phyloP scores from a whole-genome alignment of 2,797 vertebrate genomes.

The Karalla daura region DNA sequence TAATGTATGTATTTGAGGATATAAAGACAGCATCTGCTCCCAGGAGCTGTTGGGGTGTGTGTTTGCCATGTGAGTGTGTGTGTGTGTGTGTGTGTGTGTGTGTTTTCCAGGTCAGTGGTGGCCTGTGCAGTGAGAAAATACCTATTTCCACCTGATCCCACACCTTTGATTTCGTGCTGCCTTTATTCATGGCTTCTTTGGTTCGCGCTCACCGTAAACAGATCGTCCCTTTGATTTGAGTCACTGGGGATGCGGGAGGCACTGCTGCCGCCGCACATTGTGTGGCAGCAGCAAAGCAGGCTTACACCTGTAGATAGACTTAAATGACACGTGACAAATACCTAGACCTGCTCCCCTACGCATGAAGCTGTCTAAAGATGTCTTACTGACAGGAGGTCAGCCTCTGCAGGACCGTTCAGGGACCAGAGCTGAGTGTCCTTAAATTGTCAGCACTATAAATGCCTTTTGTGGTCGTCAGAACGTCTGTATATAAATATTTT shows the following conservation, averaged over 20 bases:
- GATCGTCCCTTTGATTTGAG: conserved; percentile 53
- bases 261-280: conserved; percentile 14
- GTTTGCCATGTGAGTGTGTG: conserved; percentile 25
- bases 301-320: neutral
- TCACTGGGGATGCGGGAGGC: conserved; percentile 15
- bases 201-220: conserved; percentile 47
- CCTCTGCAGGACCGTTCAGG: neutral
- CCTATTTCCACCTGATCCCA: conserved; percentile 57
- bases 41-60: conserved; percentile 33
- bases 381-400: conserved; percentile 1
- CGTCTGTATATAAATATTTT: conserved; percentile 40
- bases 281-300: neutral
- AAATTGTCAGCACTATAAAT: conserved; percentile 27
- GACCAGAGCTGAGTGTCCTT: neutral
- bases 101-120: conserved; percentile 59
- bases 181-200: conserved; percentile 53
- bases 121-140: conserved; percentile 51
- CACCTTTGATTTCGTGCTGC: conserved; percentile 56
- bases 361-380: conserved; percentile 11
- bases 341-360: neutral
- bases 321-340: conserved; percentile 21
- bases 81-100: conserved; percentile 35
- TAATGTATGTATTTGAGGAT: conserved; percentile 68
- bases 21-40: conserved; percentile 57
- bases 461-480: conserved; percentile 27